Evolutionary conservation across 2,888 invertebrate species (phyloP).

Genomic region (Platycheirus rosarum): DNA sequence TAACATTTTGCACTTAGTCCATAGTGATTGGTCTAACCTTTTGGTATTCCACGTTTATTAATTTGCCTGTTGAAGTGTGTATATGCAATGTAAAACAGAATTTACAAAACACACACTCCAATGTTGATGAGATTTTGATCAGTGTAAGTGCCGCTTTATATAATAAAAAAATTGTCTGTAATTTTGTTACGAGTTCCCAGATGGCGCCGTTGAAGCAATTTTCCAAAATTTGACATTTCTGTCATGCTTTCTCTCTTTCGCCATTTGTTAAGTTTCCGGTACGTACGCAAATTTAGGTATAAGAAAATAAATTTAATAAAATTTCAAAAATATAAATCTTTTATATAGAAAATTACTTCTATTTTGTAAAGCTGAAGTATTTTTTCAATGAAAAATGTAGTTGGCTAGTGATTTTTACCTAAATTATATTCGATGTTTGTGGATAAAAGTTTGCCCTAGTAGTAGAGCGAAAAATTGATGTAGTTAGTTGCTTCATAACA

Average conservation of each 20-base stretch:
- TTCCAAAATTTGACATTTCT: constrained; percentile 65
- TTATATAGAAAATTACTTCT: constrained; percentile 63
- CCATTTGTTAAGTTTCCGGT: constrained; percentile 82
- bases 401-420: constrained; percentile 57
- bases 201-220: constrained; percentile 25
- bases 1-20: no score
- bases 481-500: constrained; percentile 10
- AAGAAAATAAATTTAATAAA: constrained; percentile 50
- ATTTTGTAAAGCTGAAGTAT: constrained; percentile 42
- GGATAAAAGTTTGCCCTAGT: constrained; percentile 75
- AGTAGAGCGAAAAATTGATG: constrained; percentile 25
- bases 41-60: no score
- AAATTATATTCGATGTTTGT: constrained; percentile 76
- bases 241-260: constrained; percentile 80
- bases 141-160: no score
- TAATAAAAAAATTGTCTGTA: no score
- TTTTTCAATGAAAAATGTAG: constrained; percentile 60
- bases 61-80: no score
- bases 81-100: no score
- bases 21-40: no score
- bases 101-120: no score
- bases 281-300: constrained; percentile 80
- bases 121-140: no score
- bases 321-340: constrained; percentile 42
- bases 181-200: constrained; percentile 7